Conservation (phyloP, 2,113 vertebrate genomes). For the Mastomys coucha region DNA sequence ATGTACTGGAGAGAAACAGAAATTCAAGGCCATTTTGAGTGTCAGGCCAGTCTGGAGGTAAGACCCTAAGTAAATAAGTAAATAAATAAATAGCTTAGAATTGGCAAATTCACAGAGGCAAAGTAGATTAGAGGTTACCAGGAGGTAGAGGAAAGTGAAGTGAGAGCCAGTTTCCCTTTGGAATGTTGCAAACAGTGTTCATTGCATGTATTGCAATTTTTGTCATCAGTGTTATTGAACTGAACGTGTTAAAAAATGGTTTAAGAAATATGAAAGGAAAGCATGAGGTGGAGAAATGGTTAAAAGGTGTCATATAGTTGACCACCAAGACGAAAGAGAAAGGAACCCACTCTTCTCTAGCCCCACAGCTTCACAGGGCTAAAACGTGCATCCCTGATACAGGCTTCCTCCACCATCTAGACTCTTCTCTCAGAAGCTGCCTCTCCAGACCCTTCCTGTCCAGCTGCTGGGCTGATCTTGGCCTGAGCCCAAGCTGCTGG, state of each 20-base stretch:
- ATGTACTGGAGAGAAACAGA: not conserved
- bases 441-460: not conserved
- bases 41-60: not conserved
- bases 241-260: not conserved
- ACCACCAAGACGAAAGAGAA: not conserved
- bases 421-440: not conserved
- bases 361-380: not conserved
- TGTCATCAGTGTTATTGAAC: not conserved
- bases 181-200: not conserved
- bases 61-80: not conserved
- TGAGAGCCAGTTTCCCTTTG: not conserved
- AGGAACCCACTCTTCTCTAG: not conserved
- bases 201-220: not conserved
- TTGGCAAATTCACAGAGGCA: not conserved
- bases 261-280: not conserved
- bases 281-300: not conserved
- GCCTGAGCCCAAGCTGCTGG: not conserved
- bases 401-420: not conserved
- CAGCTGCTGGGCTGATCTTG: not conserved
- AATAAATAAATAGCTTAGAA: not conserved
- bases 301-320: not conserved
- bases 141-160: too few relatives aligned
- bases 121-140: not conserved
- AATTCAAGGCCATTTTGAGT: too few relatives aligned
- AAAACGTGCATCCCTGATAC: not conserved